Base-by-base conservation (phyloP, 2,797 vertebrate species). In the Lerista edwardsae region DNA sequence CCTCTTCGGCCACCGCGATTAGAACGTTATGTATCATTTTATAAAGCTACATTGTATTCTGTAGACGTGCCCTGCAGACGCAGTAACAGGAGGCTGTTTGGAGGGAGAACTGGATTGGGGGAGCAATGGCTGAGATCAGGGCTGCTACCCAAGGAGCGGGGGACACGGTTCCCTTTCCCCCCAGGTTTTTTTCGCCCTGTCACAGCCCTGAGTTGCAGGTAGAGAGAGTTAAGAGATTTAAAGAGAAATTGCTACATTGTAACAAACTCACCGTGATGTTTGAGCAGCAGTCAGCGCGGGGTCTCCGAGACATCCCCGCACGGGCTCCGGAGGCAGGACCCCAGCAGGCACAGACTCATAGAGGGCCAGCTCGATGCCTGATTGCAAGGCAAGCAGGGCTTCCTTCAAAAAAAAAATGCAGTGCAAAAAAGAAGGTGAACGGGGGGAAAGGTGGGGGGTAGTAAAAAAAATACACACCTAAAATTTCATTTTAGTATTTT, bases 231-330 rank as follows among this genome's bases (percentile, higher is more conserved):
- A 96, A 95, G 91, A 96, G 95, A 97, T 97, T 97, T 97, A 98
- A 96, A 96, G 95, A 97, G 95, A 98, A 98, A 98, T 97, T 90
- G 96, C 96, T 97, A 97, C 97, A 97, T 97, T 98, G 97, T 98
- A 97, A 97, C 97, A 97, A 98, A 98, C 98, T 98, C 98, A 98
- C 98, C 97, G 98, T 98, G 97, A 98, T 97, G 98, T 97, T 97
- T 97, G 98, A 97, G 97, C 97, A 97, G 97, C 98, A 97, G 97
- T 97, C 97, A 96, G 97, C 97, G 97, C 98, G 98, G 98, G 98
- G 98, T 98, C 97, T 98, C 98, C 98, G 96, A 96, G 96, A 97
- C 97, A 97, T 97, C 97, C 98, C 98, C 97, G 97, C 98, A 98
- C 97, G 98, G 98, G 98, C 98, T 98, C 96, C 97, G 96, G 89